These are phyloP conservation scores for Lithophane ornitopus DNA, from an alignment of 2,888 invertebrate genomes.

Conservation along the genomic window DNA sequence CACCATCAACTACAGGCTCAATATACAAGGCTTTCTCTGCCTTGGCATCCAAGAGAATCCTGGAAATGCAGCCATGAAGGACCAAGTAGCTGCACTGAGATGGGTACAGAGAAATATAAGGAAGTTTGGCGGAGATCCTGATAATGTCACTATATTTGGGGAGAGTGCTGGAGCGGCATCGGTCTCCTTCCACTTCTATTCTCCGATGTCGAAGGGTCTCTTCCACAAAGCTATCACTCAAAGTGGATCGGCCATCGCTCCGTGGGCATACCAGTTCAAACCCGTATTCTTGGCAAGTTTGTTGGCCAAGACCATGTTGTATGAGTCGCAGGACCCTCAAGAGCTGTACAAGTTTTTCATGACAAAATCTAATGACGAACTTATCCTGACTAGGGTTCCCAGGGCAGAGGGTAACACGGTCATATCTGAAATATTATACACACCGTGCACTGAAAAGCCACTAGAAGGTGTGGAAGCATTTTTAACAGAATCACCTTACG, in stretches of 20 bases:
- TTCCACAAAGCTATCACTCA: slow-evolving; percentile 84
- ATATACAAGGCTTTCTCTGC: slow-evolving; percentile 82
- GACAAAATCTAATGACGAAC: slow-evolving; percentile 77
- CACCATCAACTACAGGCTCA: slow-evolving; percentile 83
- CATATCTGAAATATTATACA: slow-evolving; percentile 77
- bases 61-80: slow-evolving; percentile 84
- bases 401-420: slow-evolving; percentile 75
- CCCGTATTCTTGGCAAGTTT: slow-evolving; percentile 80
- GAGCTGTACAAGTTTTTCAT: slow-evolving; percentile 79
- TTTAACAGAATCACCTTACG: slow-evolving; percentile 77
- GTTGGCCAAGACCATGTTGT: slow-evolving; percentile 79
- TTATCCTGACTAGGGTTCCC: slow-evolving; percentile 79
- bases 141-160: slow-evolving; percentile 82
- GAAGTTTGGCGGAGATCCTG: slow-evolving; percentile 81
- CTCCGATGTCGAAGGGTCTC: slow-evolving; percentile 82
- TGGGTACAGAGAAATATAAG: slow-evolving; percentile 81
- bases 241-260: slow-evolving; percentile 81
- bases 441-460: slow-evolving; percentile 79
- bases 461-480: slow-evolving; percentile 83
- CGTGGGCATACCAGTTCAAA: slow-evolving; percentile 81
- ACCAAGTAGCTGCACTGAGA: slow-evolving; percentile 81
- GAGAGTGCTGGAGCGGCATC: slow-evolving; percentile 84
- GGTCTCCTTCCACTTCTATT: slow-evolving; percentile 81
- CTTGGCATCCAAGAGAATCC: slow-evolving; percentile 82
- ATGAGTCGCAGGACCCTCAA: slow-evolving; percentile 75